A percentile compares a stretch with the other conserved stretches of the same genome.
Conservation (phyloP, 2,797 vertebrate species). For the Ceryle rudis region DNA sequence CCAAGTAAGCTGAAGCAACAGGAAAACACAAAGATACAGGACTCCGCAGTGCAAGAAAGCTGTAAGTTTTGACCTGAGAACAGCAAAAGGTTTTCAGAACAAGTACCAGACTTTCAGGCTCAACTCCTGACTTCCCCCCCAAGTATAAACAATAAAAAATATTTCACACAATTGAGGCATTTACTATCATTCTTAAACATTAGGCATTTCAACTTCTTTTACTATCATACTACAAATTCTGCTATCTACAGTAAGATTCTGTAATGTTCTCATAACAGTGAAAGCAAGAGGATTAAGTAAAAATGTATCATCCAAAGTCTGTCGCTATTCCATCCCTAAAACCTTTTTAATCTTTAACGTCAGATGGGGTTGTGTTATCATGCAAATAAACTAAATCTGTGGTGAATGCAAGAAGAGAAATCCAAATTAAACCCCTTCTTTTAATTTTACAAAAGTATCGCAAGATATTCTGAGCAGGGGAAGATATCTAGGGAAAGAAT, state of each 20-base stretch:
- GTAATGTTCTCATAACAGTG: neutral
- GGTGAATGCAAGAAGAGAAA: neutral
- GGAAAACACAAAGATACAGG: neutral
- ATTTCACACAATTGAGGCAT: neutral
- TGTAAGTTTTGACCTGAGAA: neutral
- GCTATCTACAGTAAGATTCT: neutral
- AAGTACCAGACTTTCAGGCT: neutral
- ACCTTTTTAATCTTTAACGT: neutral
- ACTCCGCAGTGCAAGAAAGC: neutral
- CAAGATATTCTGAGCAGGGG: fast-evolving
- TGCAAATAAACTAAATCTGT: neutral
- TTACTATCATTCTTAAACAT: neutral
- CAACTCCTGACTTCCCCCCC: neutral
- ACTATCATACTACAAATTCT: neutral
- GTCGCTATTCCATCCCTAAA: neutral
- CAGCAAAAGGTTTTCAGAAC: neutral
- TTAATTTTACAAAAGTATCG: neutral
- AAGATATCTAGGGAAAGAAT: neutral
- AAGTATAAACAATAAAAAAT: neutral
- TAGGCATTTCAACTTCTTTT: neutral
- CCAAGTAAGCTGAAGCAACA: neutral
- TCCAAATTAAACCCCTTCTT: neutral
- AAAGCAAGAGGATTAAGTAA: neutral
- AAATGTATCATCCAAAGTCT: neutral
- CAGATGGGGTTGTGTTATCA: neutral